Percentiles rank a stretch among this genome's conserved stretches.
Conservation (phyloP, 2,113 vertebrate genomes). For the Amazona vittata region DNA sequence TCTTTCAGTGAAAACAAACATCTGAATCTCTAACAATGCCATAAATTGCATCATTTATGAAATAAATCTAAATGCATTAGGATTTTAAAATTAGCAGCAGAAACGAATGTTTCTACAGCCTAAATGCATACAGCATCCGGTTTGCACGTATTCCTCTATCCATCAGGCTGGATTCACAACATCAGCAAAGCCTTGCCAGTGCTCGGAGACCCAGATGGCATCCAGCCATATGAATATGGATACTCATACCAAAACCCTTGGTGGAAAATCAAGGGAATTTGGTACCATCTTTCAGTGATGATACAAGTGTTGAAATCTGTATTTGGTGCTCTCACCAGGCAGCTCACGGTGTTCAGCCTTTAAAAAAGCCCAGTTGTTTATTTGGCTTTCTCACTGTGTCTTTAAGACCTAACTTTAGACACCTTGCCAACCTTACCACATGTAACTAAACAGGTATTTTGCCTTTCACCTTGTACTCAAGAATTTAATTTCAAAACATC, state of each 20-base stretch:
- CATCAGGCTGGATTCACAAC: background rate
- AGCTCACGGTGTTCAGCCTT: background rate
- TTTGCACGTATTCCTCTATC: background rate
- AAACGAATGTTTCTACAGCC: background rate
- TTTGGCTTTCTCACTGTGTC: background rate
- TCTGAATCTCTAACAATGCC: background rate
- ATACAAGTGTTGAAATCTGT: background rate
- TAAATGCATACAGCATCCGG: background rate
- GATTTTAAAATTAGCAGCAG: background rate
- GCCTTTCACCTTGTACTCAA: background rate
- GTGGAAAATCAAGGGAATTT: background rate
- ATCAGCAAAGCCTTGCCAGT: background rate
- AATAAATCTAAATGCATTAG: background rate
- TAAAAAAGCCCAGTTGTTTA: background rate
- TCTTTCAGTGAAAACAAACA: background rate
- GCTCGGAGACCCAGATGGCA: background rate
- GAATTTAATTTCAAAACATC: constrained; percentile 11
- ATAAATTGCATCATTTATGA: rapidly evolving
- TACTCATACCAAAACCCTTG: background rate
- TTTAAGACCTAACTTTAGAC: constrained; percentile 34
- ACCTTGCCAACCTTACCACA: background rate
- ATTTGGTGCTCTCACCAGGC: background rate
- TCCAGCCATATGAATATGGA: rapidly evolving
- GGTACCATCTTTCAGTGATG: background rate
- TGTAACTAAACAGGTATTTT: constrained; percentile 5